Base-by-base conservation (phyloP, 2,888 invertebrate species). In the Zygothrica quintamaculata region DNA sequence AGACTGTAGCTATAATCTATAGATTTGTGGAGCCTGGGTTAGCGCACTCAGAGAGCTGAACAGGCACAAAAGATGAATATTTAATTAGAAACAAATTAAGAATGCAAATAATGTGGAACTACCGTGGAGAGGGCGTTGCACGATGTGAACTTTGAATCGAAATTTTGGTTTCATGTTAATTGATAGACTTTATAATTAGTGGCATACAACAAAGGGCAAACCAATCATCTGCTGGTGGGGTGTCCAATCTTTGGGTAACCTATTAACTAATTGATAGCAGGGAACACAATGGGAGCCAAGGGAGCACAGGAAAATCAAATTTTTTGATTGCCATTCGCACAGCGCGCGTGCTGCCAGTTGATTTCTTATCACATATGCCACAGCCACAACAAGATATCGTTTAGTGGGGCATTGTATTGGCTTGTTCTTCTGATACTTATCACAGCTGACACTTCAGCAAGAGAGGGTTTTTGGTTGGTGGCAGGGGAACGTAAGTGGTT, bases 61-160 rank as follows among this genome's bases (percentile, higher is more conserved):
- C 71, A 56, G 33, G 65, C 58, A 72, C 77, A 70, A 82, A 77
- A 82, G 80, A 77, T 80, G 84, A 82, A 84, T 80, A 82, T 82
- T 84, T 81, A 84, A 84, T 82, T 81, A 74, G 77, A 74, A 81
- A 81, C 77, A 77, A 82, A 82, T 82, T 82, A 82, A 82, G 77
- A 82, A 82, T 82, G 82, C 84, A 82, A 82, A 82, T 82, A 82
- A 82, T 71, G 71, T 77, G 71, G 79, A 81, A 84, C 82, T 84
- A 81, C 81, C 67, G 81, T 65, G 72, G 66, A 47, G 75, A 57
- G 40, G 72, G 71, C 58, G 59, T 62, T 53, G 53, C 47, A 59
- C 44, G 51, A 22, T 13, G 7, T 61, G 53, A 53, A 64, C 61
- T 51, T 15, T 44, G 53, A 60, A 22, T 33, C 31, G 18, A n/a